Evolutionary conservation across 2,797 vertebrate species (phyloP).

Genomic region (Hypotaenidia philippensis): DNA sequence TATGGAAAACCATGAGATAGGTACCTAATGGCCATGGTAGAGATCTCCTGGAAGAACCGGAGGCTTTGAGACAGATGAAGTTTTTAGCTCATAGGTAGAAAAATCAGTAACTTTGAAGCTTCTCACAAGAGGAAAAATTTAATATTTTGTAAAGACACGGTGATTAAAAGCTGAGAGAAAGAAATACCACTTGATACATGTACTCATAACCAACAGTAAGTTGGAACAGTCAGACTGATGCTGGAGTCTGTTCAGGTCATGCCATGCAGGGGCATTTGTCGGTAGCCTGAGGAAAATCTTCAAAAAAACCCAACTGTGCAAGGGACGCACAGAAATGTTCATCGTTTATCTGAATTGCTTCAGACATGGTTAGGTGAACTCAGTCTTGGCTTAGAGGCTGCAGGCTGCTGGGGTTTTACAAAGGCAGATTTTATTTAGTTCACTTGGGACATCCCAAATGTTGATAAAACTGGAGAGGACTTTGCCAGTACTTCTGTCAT

Average conservation of each 20-base stretch:
- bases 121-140: background rate
- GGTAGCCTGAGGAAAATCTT: background rate
- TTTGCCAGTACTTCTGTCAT: slow-evolving; percentile 17
- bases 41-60: background rate
- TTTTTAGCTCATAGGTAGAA: background rate
- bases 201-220: background rate
- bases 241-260: background rate
- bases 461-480: slow-evolving; percentile 24
- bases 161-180: background rate
- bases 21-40: background rate
- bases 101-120: background rate
- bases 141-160: background rate
- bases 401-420: background rate
- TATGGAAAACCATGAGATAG: background rate
- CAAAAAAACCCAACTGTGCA: background rate
- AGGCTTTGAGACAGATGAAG: background rate
- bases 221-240: background rate
- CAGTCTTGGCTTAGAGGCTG: background rate
- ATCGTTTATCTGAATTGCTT: background rate
- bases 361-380: background rate
- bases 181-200: background rate
- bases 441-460: background rate
- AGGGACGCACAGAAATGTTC: background rate
- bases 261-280: background rate
- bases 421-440: background rate